Base-by-base conservation (phyloP, 1,140 invertebrate species). In the Brachionus paranguensis region DNA sequence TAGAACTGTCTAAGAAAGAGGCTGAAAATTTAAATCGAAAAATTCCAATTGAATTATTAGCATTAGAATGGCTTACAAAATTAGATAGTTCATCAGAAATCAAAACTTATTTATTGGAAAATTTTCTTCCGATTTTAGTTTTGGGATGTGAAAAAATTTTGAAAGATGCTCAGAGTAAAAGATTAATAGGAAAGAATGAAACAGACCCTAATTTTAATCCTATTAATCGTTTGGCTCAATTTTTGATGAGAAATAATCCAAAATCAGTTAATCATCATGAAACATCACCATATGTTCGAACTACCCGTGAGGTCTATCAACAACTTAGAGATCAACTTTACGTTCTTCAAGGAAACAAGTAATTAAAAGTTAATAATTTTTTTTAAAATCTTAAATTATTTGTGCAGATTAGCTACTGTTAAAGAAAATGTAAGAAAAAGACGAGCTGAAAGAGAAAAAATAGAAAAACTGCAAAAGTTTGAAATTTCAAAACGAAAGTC, bases 161-260 rank as follows among this genome's bases (percentile, higher is more conserved):
- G 20, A 87, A 86, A 29, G 89, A 89, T 85, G 89, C 86, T 20
- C 88, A 89, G 60, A 86, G 86, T 47, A 78, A 86, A 84, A 87
- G 86, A 20, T 78, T 90, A 27, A 85, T 87, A 17, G 53, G 53
- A 41, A 85, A 74, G 47, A 85, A 85, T 10, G 85, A 86, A 70
- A 84, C 85, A 41, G 87, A 89, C 83, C 84, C 86, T 17, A 87
- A 89, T 83, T 90, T 90, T 85, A 90, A 90, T 85, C 89, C 89
- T 1, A 86, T 90, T 5, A 89, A 90, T 86, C 89, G 86, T 81
- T 81, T 90, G n/a, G 89, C 88, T 27, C 87, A 89, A 85, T 89
- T 89, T 85, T 85, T 90, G 60, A 87, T 90, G 86, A 86, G 89
- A 78, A 89, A 90, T 85, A 90, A 90, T 84, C 89, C 89, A 76